phyloP scores from a whole-genome alignment of 2,888 invertebrate genomes.

The Acanthoscelides obtectus region DNA sequence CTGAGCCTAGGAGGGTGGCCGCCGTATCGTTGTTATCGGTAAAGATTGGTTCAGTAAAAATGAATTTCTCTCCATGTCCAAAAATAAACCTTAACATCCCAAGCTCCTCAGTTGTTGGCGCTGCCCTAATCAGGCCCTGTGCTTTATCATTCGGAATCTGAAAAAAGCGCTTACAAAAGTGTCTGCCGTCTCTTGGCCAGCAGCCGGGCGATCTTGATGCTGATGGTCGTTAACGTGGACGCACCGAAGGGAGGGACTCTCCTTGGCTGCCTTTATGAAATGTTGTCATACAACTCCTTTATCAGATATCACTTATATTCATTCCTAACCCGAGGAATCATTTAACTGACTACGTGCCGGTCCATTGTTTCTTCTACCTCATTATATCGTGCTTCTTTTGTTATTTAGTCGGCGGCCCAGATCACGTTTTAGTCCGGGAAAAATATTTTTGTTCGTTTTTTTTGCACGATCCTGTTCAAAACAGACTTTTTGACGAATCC shows the following conservation, averaged over 20 bases:
- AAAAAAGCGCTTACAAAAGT: background rate
- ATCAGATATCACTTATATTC: slow-evolving; percentile 37
- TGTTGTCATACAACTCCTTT: slow-evolving; percentile 45
- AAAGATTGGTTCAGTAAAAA: too few species aligned
- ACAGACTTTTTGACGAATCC: too few species aligned
- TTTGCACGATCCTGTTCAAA: too few species aligned
- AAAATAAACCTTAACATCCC: too few species aligned
- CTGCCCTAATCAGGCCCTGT: background rate
- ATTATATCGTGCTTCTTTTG: background rate
- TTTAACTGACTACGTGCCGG: background rate
- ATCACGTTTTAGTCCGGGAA: too few species aligned
- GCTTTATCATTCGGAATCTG: background rate
- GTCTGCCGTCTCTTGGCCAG: background rate
- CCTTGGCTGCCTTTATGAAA: slow-evolving; percentile 45
- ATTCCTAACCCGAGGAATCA: background rate
- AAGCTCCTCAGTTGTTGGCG: too few species aligned
- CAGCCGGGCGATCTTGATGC: background rate
- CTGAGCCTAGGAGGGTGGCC: too few species aligned
- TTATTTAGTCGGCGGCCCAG: too few species aligned
- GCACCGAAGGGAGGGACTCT: slow-evolving; percentile 38
- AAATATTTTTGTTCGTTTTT: too few species aligned
- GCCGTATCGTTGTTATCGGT: too few species aligned
- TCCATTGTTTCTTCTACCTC: background rate
- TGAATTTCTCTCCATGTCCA: too few species aligned
- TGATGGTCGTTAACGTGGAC: background rate